These are phyloP conservation scores for Tigriopus californicus DNA, from an alignment of 2,888 invertebrate species.

Conservation along the genomic window DNA sequence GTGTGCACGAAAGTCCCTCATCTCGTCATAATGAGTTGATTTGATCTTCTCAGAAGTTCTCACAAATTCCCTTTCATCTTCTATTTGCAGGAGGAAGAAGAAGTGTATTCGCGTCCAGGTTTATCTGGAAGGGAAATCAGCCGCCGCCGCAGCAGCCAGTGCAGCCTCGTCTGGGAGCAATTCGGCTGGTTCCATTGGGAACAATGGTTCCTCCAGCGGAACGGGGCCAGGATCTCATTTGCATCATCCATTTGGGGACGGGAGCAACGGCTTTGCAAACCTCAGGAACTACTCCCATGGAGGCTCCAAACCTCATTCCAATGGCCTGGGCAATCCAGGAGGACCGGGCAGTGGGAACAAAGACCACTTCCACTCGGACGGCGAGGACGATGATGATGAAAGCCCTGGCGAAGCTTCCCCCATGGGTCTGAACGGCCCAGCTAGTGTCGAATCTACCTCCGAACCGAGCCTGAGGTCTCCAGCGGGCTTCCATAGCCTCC, in stretches of 20 bases:
- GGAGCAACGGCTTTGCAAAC: too few relatives aligned
- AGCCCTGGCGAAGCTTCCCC: background rate
- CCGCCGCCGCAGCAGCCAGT: background rate
- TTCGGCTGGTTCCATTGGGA: background rate
- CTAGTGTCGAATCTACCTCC: constrained; percentile 1
- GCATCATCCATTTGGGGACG: too few relatives aligned
- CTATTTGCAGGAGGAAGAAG: constrained; percentile 64
- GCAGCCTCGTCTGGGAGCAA: background rate
- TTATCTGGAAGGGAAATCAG: constrained; percentile 54
- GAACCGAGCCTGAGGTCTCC: constrained; percentile 22
- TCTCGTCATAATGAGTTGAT: too few relatives aligned
- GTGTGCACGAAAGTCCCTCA: too few relatives aligned
- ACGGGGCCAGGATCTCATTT: background rate
- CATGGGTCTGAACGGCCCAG: too few relatives aligned
- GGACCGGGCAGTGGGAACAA: too few relatives aligned
- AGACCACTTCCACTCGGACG: constrained; percentile 18
- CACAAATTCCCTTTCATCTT: background rate
- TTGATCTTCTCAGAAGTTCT: too few relatives aligned
- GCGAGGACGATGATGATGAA: constrained; percentile 15
- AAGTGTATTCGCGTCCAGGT: constrained; percentile 56
- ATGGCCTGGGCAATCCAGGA: too few relatives aligned
- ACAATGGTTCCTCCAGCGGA: background rate
- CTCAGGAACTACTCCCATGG: too few relatives aligned
- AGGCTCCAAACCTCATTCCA: too few relatives aligned
- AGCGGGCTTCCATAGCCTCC: constrained; percentile 22